Conservation (phyloP, 2,113 vertebrate species). For the Peromyscus maniculatus region DNA sequence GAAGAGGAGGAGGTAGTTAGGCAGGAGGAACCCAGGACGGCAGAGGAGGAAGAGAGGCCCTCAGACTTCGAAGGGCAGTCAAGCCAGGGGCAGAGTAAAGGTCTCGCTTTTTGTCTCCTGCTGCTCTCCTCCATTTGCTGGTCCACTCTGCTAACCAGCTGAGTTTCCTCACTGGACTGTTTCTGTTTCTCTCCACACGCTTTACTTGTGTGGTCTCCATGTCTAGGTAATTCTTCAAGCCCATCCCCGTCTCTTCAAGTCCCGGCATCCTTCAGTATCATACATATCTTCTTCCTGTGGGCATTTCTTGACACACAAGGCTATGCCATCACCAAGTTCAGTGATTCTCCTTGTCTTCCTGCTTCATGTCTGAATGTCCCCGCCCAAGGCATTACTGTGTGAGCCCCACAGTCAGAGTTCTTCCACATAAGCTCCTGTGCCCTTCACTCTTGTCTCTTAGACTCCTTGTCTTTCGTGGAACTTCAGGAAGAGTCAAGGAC, state of each 20-base stretch:
- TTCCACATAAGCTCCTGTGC: not conserved
- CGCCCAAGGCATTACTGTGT: not conserved
- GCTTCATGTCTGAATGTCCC: not conserved
- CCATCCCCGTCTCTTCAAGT: not conserved
- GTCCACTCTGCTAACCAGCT: not conserved
- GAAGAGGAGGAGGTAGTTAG: fast-evolving
- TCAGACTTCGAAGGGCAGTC: not conserved
- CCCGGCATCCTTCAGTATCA: no score
- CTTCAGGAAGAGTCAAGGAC: fast-evolving
- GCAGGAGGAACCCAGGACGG: fast-evolving
- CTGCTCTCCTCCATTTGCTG: fast-evolving
- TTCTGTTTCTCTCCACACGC: not conserved
- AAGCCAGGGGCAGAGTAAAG: not conserved
- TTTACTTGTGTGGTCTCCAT: not conserved
- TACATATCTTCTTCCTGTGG: not conserved
- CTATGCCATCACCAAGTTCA: not conserved
- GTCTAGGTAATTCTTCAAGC: not conserved
- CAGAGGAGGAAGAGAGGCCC: not conserved
- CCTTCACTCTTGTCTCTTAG: not conserved
- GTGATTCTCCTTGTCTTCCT: not conserved
- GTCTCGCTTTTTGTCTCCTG: fast-evolving
- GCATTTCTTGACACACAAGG: not conserved
- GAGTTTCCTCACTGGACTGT: no score
- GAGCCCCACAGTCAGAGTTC: not conserved
- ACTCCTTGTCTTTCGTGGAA: not conserved